Percentiles rank a stretch among this genome's conserved stretches.
Evolutionary conservation across 2,797 vertebrate species (phyloP).

Genomic region (Astyanax mexicanus): DNA sequence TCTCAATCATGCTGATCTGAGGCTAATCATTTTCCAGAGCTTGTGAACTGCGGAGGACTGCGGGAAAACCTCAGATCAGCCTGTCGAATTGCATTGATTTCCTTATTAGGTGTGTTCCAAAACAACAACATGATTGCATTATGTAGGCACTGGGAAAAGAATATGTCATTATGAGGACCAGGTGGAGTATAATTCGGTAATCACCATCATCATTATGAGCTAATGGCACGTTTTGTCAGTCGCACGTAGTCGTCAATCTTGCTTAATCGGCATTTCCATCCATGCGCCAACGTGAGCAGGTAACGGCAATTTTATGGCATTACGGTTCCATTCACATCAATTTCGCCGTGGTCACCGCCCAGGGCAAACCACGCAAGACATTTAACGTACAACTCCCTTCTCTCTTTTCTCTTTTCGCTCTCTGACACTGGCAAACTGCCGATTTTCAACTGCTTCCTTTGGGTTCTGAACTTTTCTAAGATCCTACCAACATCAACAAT

Average conservation of each 20-base stretch:
- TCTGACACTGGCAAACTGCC: neutral
- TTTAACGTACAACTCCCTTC: constrained; percentile 10
- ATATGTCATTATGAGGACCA: constrained; percentile 49
- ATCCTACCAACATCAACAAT: constrained; percentile 9
- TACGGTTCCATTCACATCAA: constrained; percentile 43
- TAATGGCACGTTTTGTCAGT: constrained; percentile 33
- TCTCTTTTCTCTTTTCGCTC: no score
- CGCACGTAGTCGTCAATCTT: constrained; percentile 56
- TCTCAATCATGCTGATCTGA: neutral
- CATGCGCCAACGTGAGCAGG: constrained; percentile 37
- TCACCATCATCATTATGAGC: constrained; percentile 54
- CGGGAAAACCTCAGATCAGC: constrained; percentile 28
- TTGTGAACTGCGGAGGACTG: neutral
- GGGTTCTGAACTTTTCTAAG: constrained; percentile 40
- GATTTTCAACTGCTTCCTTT: constrained; percentile 3
- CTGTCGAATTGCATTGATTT: constrained; percentile 32
- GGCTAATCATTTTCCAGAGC: constrained; percentile 21
- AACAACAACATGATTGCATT: constrained; percentile 55
- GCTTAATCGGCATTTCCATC: constrained; percentile 47
- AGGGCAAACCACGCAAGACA: constrained; percentile 12
- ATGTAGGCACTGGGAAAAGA: constrained; percentile 35
- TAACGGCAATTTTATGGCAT: constrained; percentile 48
- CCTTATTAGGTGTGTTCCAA: constrained; percentile 48
- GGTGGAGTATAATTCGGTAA: constrained; percentile 52
- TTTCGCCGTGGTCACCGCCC: constrained; percentile 10